Percentiles rank a stretch among this genome's conserved stretches.
phyloP scores from a whole-genome alignment of 2,888 invertebrate species.

The Drosophila cracens region DNA sequence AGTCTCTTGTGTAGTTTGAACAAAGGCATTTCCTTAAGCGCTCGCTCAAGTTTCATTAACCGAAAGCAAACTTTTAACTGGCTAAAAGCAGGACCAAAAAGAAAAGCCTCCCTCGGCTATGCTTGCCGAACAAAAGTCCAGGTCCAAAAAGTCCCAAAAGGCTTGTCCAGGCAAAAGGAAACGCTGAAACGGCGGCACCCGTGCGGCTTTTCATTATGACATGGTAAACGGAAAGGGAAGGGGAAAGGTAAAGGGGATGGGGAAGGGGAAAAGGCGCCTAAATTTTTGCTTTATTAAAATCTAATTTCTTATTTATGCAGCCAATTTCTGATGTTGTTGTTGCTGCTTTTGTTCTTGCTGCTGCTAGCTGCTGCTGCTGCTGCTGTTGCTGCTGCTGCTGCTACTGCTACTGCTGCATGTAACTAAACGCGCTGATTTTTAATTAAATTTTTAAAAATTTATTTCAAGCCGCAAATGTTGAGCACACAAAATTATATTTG shows the following conservation, averaged over 20 bases:
- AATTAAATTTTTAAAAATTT: slow-evolving; percentile 75
- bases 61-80: slow-evolving; percentile 65
- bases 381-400: slow-evolving; percentile 1
- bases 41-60: slow-evolving; percentile 73
- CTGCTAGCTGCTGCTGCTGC: slow-evolving; percentile 1
- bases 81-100: slow-evolving; percentile 28
- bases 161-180: slow-evolving; percentile 45
- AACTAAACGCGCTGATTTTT: slow-evolving; percentile 43
- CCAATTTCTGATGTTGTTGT: slow-evolving; percentile 36
- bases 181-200: slow-evolving; percentile 15
- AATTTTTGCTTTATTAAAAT: slow-evolving; percentile 75
- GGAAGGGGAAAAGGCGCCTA: slow-evolving; percentile 26
- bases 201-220: slow-evolving; percentile 54
- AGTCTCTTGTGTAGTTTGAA: slow-evolving; percentile 47
- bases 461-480: slow-evolving; percentile 51
- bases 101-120: slow-evolving; percentile 3
- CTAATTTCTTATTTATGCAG: slow-evolving; percentile 75
- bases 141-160: slow-evolving; percentile 59
- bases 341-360: slow-evolving; percentile 8
- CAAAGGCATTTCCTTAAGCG: slow-evolving; percentile 77
- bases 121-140: slow-evolving; percentile 24
- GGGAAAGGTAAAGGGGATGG: neutral
- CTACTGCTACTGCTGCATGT: slow-evolving; percentile 8
- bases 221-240: slow-evolving; percentile 6
- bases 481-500: slow-evolving; percentile 21